Evolutionary conservation across 1,140 invertebrate species (phyloP).

Genomic region (Drosophila miranda): DNA sequence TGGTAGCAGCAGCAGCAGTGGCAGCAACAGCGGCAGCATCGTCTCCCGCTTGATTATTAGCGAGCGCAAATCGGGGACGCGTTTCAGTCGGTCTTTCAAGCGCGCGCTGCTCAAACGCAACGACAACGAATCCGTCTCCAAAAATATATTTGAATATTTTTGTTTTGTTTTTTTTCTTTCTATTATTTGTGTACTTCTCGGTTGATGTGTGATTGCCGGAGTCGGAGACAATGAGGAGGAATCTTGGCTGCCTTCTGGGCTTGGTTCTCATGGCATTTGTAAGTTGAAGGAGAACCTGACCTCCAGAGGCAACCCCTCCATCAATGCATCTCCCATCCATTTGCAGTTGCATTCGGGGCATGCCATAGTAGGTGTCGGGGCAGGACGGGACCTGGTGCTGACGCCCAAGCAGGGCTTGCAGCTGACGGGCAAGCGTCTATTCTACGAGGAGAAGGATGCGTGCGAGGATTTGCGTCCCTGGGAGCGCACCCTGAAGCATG

Average conservation of each 20-base stretch:
- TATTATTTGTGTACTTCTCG: slow-evolving; percentile 1
- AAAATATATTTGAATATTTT: slow-evolving; percentile 1
- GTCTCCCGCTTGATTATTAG: slow-evolving; percentile 55
- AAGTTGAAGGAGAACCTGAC: slow-evolving; percentile 14
- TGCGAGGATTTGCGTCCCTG: slow-evolving; percentile 68
- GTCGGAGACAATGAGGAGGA: slow-evolving; percentile 38
- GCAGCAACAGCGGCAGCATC: slow-evolving; percentile 3
- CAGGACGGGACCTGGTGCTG: slow-evolving; percentile 71
- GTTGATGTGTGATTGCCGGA: slow-evolving; percentile 7
- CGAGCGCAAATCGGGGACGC: slow-evolving; percentile 43
- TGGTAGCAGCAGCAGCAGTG: neutral
- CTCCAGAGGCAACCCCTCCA: neutral
- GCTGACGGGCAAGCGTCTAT: slow-evolving; percentile 66
- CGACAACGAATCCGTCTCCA: slow-evolving; percentile 6
- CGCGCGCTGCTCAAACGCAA: slow-evolving; percentile 49
- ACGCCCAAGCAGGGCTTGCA: slow-evolving; percentile 67
- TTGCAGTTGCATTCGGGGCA: slow-evolving; percentile 34
- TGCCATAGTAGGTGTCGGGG: slow-evolving; percentile 48
- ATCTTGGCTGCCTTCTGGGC: slow-evolving; percentile 18
- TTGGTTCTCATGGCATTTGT: slow-evolving; percentile 49
- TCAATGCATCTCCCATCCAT: neutral
- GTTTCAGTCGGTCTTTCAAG: slow-evolving; percentile 60
- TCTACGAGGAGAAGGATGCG: slow-evolving; percentile 57
- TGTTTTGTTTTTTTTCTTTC: slow-evolving; percentile 5
- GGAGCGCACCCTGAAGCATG: slow-evolving; percentile 85